phyloP scores from a whole-genome alignment of 2,888 invertebrate species.

The Drosophila paranaensis region DNA sequence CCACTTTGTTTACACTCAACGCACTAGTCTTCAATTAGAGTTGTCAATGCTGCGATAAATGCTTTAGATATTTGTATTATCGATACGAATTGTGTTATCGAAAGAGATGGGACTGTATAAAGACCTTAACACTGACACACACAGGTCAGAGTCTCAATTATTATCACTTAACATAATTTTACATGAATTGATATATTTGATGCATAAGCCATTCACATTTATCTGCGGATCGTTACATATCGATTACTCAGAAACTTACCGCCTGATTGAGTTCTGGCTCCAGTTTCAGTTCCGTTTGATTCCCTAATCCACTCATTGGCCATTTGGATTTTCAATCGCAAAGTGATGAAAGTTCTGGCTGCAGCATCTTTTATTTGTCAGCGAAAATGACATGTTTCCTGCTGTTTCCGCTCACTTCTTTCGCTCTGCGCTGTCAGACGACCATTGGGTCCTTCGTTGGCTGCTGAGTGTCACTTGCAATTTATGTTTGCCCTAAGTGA shows the following conservation, averaged over 20 bases:
- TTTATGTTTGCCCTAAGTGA: conserved; percentile 46
- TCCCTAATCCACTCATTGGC: background rate
- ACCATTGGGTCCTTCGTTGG: conserved; percentile 12
- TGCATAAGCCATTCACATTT: background rate
- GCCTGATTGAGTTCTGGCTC: background rate
- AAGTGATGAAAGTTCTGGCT: conserved; percentile 54
- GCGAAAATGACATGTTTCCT: conserved; percentile 13
- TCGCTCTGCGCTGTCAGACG: conserved; percentile 22
- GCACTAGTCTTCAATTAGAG: background rate
- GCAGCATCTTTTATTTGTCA: conserved; percentile 3
- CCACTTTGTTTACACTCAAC: background rate
- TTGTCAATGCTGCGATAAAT: too few relatives aligned
- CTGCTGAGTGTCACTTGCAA: conserved; percentile 46
- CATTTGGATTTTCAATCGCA: conserved; percentile 34
- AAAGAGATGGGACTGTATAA: too few relatives aligned
- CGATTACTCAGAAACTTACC: background rate
- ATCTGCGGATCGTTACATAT: background rate
- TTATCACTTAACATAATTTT: background rate
- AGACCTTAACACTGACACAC: too few relatives aligned
- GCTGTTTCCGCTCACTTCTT: conserved; percentile 37
- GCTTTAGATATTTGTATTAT: background rate
- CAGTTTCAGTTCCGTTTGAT: conserved; percentile 8
- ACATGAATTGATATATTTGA: background rate
- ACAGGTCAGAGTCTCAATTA: too few relatives aligned
- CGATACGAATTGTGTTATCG: too few relatives aligned